A percentile compares a stretch with the other conserved stretches of the same genome.
phyloP scores from a whole-genome alignment of 2,113 vertebrate genomes.

The Bubalus kerabau region DNA sequence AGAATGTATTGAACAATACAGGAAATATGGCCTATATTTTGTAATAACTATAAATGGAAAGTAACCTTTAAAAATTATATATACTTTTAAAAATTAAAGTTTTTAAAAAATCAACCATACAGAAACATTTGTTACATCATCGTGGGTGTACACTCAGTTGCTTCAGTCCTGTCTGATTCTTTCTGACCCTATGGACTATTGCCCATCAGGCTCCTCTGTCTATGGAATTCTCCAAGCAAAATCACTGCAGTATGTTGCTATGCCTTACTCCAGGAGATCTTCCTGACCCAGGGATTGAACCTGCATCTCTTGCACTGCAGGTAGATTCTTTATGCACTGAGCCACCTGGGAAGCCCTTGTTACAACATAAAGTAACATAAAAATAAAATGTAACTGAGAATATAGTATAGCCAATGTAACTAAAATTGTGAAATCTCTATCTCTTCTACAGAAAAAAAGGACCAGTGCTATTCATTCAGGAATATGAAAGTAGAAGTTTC shows the following conservation, averaged over 20 bases:
- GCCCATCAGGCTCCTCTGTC: background rate
- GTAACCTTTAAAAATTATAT: background rate
- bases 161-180: background rate
- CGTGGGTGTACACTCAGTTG: background rate
- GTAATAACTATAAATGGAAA: background rate
- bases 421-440: conserved; percentile 1
- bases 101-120: background rate
- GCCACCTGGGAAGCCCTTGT: background rate
- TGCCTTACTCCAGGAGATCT: background rate
- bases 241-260: background rate
- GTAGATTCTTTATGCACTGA: background rate
- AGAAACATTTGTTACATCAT: background rate
- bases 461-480: background rate
- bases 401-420: background rate
- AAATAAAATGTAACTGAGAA: background rate
- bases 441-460: background rate
- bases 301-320: background rate
- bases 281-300: background rate
- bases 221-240: background rate
- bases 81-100: background rate
- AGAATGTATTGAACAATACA: background rate
- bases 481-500: background rate
- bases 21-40: background rate
- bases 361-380: background rate
- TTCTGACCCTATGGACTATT: background rate